These are phyloP conservation scores for Eptatretus burgeri DNA, from an alignment of 2,113 vertebrate genomes.

Conservation along the genomic window DNA sequence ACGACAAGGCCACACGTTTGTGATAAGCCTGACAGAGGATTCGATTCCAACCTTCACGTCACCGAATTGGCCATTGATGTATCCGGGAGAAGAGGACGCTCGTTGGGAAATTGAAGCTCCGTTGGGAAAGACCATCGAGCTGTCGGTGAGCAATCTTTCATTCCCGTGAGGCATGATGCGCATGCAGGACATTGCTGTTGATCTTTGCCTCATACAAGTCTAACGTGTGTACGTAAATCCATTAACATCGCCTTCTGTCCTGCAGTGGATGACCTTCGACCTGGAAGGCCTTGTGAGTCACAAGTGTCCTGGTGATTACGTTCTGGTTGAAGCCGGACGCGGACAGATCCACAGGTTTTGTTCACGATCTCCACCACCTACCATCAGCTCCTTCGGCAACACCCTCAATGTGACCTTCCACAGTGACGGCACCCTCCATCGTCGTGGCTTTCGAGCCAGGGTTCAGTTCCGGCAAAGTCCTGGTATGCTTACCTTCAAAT, in stretches of 20 bases:
- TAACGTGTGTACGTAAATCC: background rate
- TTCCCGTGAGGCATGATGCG: background rate
- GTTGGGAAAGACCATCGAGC: background rate
- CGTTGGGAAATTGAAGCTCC: background rate
- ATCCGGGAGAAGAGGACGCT: constrained; percentile 2
- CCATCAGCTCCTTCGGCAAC: background rate
- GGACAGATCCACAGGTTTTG: background rate
- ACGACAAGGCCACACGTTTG: too few species aligned
- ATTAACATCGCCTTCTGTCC: background rate
- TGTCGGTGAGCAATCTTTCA: background rate
- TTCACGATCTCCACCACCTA: background rate
- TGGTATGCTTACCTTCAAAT: background rate
- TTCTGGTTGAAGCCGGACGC: background rate
- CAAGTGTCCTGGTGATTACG: background rate
- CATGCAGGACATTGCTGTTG: background rate
- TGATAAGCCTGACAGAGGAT: too few species aligned
- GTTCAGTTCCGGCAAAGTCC: background rate
- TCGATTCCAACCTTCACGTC: background rate
- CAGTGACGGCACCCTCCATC: background rate
- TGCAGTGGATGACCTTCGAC: constrained; percentile 3
- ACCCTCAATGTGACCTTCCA: background rate
- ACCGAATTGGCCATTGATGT: background rate
- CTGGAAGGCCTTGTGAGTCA: constrained; percentile 1
- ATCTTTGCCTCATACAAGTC: background rate
- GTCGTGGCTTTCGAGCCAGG: background rate